Conservation (phyloP, 2,888 invertebrate genomes). For the Hypsopygia costalis region DNA sequence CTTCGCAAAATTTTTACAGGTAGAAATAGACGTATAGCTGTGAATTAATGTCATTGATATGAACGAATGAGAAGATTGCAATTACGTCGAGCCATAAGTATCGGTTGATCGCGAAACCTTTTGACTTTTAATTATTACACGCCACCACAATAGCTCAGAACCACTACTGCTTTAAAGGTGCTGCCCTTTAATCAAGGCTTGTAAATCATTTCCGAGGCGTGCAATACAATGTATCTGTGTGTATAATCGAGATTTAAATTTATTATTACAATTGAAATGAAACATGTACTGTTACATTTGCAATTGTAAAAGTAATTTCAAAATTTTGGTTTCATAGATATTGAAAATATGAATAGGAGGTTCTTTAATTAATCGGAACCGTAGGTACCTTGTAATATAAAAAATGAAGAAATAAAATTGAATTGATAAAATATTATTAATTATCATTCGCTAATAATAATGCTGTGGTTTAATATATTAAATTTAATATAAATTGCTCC, state of each 20-base stretch:
- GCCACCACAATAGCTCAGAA: constrained; percentile 41
- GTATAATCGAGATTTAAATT: constrained; percentile 22
- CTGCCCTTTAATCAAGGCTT: constrained; percentile 58
- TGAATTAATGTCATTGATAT: constrained; percentile 40
- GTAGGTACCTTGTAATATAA: too few species aligned
- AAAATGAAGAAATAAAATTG: too few species aligned
- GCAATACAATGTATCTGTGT: constrained; percentile 23
- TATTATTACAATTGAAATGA: constrained; percentile 9
- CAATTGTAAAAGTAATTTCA: too few species aligned
- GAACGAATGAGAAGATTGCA: constrained; percentile 39
- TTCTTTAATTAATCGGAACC: too few species aligned
- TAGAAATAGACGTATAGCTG: constrained; percentile 41
- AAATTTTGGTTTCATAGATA: too few species aligned
- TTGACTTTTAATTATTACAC: constrained; percentile 63
- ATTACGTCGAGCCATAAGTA: constrained; percentile 56
- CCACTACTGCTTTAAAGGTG: constrained; percentile 31
- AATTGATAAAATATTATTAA: too few species aligned
- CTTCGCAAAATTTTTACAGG: too few species aligned
- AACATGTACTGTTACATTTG: not conserved
- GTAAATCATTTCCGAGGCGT: constrained; percentile 46
- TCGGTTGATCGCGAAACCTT: constrained; percentile 48
- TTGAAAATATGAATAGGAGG: too few species aligned
- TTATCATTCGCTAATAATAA: too few species aligned
- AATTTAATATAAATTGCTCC: too few species aligned
- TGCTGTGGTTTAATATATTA: too few species aligned